phyloP scores from a whole-genome alignment of 2,888 invertebrate genomes.

The Agrotis clavis region DNA sequence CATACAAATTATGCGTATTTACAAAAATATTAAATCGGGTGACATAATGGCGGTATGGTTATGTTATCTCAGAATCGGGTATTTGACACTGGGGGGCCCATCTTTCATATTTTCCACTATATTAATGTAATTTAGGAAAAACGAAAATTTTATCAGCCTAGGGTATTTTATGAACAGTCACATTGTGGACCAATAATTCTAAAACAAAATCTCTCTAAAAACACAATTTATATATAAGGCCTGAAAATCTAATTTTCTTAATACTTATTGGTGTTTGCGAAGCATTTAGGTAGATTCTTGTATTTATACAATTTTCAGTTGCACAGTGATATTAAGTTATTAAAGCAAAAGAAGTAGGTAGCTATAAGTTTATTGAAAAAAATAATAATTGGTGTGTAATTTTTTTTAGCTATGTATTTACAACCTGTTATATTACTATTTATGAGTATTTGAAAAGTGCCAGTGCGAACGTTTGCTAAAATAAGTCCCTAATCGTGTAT shows the following conservation, averaged over 20 bases:
- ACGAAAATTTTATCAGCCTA: too few relatives aligned
- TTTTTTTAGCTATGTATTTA: background rate
- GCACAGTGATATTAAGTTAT: background rate
- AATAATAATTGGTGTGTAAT: background rate
- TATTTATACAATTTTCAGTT: background rate
- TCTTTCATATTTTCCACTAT: too few relatives aligned
- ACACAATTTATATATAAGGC: too few relatives aligned
- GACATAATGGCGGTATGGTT: too few relatives aligned
- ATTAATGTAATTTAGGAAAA: too few relatives aligned
- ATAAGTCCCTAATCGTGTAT: constrained; percentile 25
- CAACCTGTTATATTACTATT: background rate
- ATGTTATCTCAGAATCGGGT: too few relatives aligned
- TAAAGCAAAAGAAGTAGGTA: background rate
- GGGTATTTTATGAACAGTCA: too few relatives aligned
- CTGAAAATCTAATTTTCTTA: background rate
- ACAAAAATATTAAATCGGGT: too few relatives aligned
- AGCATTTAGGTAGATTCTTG: background rate
- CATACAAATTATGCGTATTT: too few relatives aligned
- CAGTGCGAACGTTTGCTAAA: constrained; percentile 11
- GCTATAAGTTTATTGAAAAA: background rate
- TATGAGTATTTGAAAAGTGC: background rate
- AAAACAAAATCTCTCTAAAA: too few relatives aligned
- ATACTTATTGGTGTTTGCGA: background rate
- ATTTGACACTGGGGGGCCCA: too few relatives aligned
- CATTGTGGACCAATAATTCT: too few relatives aligned